phyloP scores from a whole-genome alignment of 2,113 vertebrate genomes.

The Bufo gargarizans region DNA sequence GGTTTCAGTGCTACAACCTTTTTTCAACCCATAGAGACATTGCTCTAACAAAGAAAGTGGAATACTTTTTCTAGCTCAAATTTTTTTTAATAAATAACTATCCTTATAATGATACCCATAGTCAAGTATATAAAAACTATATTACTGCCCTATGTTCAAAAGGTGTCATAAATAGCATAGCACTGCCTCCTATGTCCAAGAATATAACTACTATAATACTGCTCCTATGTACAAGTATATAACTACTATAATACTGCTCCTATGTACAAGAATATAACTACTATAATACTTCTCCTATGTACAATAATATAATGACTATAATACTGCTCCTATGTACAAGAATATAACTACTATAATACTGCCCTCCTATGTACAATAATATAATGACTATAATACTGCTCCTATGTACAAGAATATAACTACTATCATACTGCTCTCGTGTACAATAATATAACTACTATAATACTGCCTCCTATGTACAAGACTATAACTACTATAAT shows the following conservation, averaged over 20 bases:
- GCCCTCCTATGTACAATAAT: slow-evolving; percentile 1
- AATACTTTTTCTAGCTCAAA: too few relatives aligned
- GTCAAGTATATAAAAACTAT: not conserved
- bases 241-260: not conserved
- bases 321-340: not conserved
- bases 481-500: slow-evolving; percentile 8
- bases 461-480: not conserved
- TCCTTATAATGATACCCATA: too few relatives aligned
- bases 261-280: not conserved
- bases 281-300: not conserved
- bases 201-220: not conserved
- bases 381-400: slow-evolving; percentile 1
- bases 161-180: not conserved
- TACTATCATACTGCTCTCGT: not conserved
- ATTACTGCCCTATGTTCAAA: not conserved
- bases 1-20: too few relatives aligned
- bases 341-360: slow-evolving; percentile 9
- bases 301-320: not conserved
- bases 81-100: too few relatives aligned
- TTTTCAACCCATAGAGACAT: too few relatives aligned
- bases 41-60: too few relatives aligned
- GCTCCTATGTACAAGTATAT: not conserved
- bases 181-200: not conserved
- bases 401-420: not conserved
- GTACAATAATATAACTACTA: not conserved